These are phyloP conservation scores for Rhamphomyia laevipes DNA, from an alignment of 2,888 invertebrate species.

Conservation along the genomic window DNA sequence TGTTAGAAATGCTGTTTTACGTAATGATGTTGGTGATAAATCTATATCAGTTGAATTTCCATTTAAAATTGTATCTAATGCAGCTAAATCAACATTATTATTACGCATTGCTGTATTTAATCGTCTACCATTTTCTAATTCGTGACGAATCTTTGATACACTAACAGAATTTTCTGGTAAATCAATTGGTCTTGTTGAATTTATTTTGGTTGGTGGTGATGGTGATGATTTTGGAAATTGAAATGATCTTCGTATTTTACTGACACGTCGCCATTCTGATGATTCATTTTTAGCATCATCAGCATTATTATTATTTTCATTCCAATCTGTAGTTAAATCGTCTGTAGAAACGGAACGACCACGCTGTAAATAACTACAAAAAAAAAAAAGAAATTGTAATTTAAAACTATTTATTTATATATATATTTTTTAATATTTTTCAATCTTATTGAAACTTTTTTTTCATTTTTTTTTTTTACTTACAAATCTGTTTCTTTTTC, in stretches of 20 bases:
- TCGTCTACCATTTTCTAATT: conserved; percentile 43
- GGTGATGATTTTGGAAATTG: conserved; percentile 48
- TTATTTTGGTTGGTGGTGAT: conserved; percentile 14
- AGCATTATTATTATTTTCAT: conserved; percentile 18
- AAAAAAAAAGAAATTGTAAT: background rate
- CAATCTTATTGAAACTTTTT: background rate
- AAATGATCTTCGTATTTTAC: conserved; percentile 51
- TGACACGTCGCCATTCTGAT: conserved; percentile 53
- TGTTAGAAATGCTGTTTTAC: conserved; percentile 39
- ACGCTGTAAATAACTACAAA: conserved; percentile 22
- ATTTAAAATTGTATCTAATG: conserved; percentile 41
- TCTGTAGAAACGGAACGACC: conserved; percentile 40
- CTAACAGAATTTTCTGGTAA: conserved; percentile 41
- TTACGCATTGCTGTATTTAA: conserved; percentile 42
- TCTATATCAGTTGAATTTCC: conserved; percentile 4
- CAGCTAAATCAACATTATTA: conserved; percentile 43
- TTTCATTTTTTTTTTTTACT: background rate
- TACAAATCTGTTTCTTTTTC: conserved; percentile 7
- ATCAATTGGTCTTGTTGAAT: conserved; percentile 26
- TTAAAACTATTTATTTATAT: background rate
- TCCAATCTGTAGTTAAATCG: conserved; percentile 38
- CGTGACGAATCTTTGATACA: conserved; percentile 43
- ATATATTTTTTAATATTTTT: background rate
- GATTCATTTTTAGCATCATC: conserved; percentile 41
- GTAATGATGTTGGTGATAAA: background rate